These are phyloP conservation scores for Gastracanthus pulcherrimus DNA, from an alignment of 2,888 invertebrate species.

Conservation along the genomic window DNA sequence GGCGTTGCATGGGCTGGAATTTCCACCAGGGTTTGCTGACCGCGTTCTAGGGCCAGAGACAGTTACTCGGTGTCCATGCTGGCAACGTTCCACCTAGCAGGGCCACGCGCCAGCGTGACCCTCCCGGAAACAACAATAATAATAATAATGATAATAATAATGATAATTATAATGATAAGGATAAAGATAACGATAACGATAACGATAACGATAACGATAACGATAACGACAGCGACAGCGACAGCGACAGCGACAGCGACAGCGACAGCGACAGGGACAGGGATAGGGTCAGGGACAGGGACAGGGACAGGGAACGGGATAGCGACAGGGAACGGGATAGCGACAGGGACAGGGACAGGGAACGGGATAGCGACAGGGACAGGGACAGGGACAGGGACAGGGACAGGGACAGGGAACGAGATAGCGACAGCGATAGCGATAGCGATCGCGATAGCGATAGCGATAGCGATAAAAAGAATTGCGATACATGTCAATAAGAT, in stretches of 20 bases:
- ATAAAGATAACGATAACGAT: background rate
- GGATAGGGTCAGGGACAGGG: too few relatives aligned
- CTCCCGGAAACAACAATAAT: too few relatives aligned
- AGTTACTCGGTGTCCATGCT: too few relatives aligned
- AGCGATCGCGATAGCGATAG: background rate
- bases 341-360: background rate
- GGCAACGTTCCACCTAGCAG: too few relatives aligned
- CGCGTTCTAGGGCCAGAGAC: too few relatives aligned
- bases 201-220: background rate
- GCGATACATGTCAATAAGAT: too few relatives aligned
- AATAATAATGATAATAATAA: background rate
- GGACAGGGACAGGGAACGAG: background rate
- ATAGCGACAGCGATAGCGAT: too few relatives aligned
- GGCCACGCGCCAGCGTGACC: too few relatives aligned
- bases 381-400: background rate
- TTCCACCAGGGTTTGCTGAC: too few relatives aligned
- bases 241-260: background rate
- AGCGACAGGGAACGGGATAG: background rate
- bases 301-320: background rate
- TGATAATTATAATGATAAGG: too few relatives aligned
- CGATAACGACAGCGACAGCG: background rate
- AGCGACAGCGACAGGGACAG: background rate
- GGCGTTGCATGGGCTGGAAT: too few relatives aligned
- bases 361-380: background rate
- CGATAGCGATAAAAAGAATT: background rate